Percentiles rank a stretch among this genome's conserved stretches.
phyloP scores from a whole-genome alignment of 2,113 vertebrate species.

The Hydrochoerus hydrochaeris region DNA sequence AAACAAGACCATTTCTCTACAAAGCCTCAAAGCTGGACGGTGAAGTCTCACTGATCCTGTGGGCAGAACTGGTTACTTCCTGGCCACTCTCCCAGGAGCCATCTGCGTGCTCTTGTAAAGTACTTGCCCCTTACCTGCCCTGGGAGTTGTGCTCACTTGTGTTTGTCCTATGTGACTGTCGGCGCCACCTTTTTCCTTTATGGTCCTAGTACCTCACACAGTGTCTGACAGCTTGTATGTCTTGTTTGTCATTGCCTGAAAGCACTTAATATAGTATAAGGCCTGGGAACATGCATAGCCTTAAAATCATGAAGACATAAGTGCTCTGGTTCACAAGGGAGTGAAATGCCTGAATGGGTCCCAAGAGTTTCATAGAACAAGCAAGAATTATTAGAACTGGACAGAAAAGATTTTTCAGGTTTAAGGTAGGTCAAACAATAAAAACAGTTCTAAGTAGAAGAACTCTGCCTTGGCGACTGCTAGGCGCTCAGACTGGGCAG shows the following conservation, averaged over 20 bases:
- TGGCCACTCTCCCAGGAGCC: too few species aligned
- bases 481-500: not conserved
- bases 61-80: not conserved
- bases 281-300: accelerated
- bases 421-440: not conserved
- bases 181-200: not conserved
- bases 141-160: not conserved
- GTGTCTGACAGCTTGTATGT: accelerated
- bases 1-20: not conserved
- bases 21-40: too few species aligned
- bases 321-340: not conserved
- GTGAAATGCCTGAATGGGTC: not conserved
- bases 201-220: not conserved
- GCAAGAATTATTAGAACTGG: not conserved
- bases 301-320: not conserved
- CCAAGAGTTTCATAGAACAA: not conserved
- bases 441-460: not conserved
- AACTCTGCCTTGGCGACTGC: too few species aligned
- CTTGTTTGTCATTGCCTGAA: not conserved
- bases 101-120: not conserved
- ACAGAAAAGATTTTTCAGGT: not conserved
- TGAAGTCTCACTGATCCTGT: not conserved
- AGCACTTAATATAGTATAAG: accelerated
- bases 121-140: too few species aligned
- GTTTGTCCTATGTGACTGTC: not conserved